These are phyloP conservation scores for Pinctada fucata DNA, from an alignment of 2,888 invertebrate species.

Conservation along the genomic window DNA sequence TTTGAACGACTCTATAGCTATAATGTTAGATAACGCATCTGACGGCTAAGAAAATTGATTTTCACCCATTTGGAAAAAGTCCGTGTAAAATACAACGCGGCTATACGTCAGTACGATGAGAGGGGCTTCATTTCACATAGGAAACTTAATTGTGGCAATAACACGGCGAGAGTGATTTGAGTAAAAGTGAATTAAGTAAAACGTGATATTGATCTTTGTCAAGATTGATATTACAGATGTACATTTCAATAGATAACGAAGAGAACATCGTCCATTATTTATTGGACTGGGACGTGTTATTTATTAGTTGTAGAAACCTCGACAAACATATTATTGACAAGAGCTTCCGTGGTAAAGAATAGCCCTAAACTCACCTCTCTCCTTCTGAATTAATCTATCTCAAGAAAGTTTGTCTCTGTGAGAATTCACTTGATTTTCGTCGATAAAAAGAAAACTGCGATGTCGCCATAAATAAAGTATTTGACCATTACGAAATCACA, in stretches of 20 bases:
- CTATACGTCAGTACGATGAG: conserved; percentile 32
- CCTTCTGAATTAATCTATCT: not conserved
- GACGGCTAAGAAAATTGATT: conserved; percentile 46
- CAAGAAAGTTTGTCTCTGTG: too few relatives aligned
- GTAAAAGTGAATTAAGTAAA: conserved; percentile 23
- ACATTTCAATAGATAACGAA: conserved; percentile 16
- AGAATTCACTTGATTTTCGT: too few relatives aligned
- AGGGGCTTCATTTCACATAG: conserved; percentile 29
- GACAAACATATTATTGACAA: conserved; percentile 4
- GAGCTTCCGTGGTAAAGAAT: not conserved
- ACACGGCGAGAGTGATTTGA: conserved; percentile 17
- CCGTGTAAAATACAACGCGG: conserved; percentile 37
- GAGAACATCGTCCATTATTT: conserved; percentile 25
- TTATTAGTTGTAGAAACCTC: conserved; percentile 1
- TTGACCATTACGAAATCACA: too few relatives aligned
- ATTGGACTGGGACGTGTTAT: conserved; percentile 8
- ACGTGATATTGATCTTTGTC: conserved; percentile 23
- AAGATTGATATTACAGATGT: conserved; percentile 20
- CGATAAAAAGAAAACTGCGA: too few relatives aligned
- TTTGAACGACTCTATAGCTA: conserved; percentile 37
- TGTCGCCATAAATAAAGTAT: too few relatives aligned
- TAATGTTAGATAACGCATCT: conserved; percentile 38
- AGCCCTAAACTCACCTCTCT: not conserved
- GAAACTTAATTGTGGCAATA: conserved; percentile 41
- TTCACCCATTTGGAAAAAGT: conserved; percentile 30